phyloP scores from a whole-genome alignment of 2,113 vertebrate species.

The chimpanzee (Pan troglodytes) region DNA sequence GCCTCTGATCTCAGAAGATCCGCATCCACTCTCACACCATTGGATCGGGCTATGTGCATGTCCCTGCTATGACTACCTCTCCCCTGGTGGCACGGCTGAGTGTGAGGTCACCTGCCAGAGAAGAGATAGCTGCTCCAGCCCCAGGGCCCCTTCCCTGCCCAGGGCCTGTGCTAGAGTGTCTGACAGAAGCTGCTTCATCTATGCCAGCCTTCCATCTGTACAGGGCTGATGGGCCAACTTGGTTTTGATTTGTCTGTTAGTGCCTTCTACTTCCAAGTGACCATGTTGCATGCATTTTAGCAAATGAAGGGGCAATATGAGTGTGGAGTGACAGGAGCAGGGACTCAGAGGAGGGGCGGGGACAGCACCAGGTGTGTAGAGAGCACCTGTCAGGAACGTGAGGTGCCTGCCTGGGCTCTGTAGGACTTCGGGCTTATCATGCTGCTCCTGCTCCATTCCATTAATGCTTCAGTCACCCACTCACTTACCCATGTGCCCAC shows the following conservation, averaged over 20 bases:
- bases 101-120: background rate
- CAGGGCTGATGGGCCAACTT: background rate
- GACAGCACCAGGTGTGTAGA: accelerated
- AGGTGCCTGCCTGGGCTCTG: background rate
- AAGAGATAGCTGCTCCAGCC: background rate
- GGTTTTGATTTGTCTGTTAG: background rate
- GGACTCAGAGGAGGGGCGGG: background rate
- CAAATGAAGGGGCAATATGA: background rate
- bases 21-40: accelerated
- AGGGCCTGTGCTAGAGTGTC: accelerated
- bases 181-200: background rate
- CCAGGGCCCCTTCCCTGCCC: background rate
- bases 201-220: background rate
- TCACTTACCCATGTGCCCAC: background rate
- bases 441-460: no score
- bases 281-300: background rate
- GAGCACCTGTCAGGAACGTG: background rate
- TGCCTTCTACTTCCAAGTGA: background rate
- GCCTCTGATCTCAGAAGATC: background rate
- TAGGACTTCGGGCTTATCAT: background rate
- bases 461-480: no score
- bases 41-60: accelerated
- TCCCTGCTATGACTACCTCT: no score
- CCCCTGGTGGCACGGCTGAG: no score
- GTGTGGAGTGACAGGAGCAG: background rate